These are phyloP conservation scores for Halcyon leucocephala DNA, from an alignment of 2,797 vertebrate species.

Conservation along the genomic window DNA sequence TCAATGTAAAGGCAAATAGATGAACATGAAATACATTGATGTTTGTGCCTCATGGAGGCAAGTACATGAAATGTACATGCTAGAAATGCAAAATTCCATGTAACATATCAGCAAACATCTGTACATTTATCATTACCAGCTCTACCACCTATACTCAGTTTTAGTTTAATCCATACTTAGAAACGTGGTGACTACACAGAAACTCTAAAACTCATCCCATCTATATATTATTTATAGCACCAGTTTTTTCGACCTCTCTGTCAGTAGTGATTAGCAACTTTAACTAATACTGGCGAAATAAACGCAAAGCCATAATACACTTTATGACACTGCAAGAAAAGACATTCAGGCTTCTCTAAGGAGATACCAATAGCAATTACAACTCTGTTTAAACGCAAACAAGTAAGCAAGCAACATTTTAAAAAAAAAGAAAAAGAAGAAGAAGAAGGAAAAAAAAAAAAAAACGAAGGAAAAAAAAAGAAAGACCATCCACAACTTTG, in stretches of 20 bases:
- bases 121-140: not conserved
- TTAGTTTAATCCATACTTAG: not conserved
- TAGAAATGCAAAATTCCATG: not conserved
- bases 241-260: not conserved
- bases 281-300: not conserved
- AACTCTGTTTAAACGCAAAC: constrained; percentile 2
- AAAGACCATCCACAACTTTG: not conserved
- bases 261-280: not conserved
- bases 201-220: not conserved
- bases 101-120: not conserved
- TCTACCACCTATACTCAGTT: not conserved
- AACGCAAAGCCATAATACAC: not conserved
- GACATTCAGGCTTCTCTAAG: not conserved
- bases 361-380: not conserved
- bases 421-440: not conserved
- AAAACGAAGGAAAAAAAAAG: not conserved
- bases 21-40: not conserved
- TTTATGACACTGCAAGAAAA: constrained; percentile 6
- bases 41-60: not conserved
- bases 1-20: not conserved
- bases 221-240: not conserved
- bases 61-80: not conserved
- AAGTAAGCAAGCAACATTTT: not conserved
- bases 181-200: not conserved
- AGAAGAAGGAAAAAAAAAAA: not conserved